Evolutionary conservation across 2,888 invertebrate genomes (phyloP), one percentile per base, ranked within the genome.

Genomic region (Malachius bipustulatus): DNA sequence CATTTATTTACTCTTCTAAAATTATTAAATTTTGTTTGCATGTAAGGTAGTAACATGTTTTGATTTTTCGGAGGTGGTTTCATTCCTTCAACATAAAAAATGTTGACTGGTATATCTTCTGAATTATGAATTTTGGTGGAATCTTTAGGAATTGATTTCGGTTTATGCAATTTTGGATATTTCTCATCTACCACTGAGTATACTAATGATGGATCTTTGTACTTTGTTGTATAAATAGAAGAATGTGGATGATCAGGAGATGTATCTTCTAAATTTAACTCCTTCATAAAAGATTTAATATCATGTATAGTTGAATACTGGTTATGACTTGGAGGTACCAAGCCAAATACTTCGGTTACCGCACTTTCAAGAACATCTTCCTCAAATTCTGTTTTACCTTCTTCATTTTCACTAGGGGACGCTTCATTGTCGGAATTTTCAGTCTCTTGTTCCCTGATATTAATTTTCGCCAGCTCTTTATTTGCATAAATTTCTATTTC

Each of bases 1-100:
- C 13, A 19, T 12, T 26, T 32, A 14, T 10, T 15, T 13, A 15
- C 13, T 11, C 2, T 14, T 10, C 24, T 28, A n/a, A 4, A 11
- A 6, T 8, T 9, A 6, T 16, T 8, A 24, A 24, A 2, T 14
- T 31, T 4, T 8, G 9, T 4, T 6, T 4, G 9, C 11, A 28
- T 28, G 29, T 42, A 59, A 29, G 57, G 56, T 1, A 48, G 31
- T 6, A 42, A 38, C 3, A 51, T 47, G 35, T 49, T 55, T 39
- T 52, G 52, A 14, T 45, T 43, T 3, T 44, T 42, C 2, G 46
- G 34, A 16, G 63, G 62, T 6, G 62, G 62, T 46, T 54, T 57
- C 55, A 63, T 55, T 2, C 63, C 63, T 3, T 49, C 33, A 2
- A 61, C 55, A 8, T 49, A 47, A 37, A 48, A 62, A 26, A 48